phyloP scores from a whole-genome alignment of 2,888 invertebrate genomes.

The Mimumesa dahlbomi region DNA sequence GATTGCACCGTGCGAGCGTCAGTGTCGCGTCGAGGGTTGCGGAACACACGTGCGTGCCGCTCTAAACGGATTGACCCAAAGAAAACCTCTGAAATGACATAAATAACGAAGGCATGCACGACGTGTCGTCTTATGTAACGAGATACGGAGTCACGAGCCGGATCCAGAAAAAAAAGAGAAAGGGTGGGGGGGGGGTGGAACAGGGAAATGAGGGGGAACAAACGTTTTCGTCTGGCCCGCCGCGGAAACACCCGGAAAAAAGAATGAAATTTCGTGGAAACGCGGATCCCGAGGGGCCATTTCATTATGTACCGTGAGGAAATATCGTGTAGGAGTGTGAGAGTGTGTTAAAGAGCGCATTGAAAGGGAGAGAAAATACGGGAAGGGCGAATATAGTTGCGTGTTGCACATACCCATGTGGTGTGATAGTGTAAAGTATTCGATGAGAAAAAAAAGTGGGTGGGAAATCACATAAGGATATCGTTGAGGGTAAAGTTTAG shows the following conservation, averaged over 20 bases:
- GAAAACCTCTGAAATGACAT: constrained; percentile 79
- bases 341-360: neutral
- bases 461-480: too few species aligned
- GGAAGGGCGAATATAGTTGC: neutral
- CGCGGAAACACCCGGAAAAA: constrained; percentile 3
- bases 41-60: constrained; percentile 52
- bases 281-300: neutral
- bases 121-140: constrained; percentile 68
- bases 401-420: too few species aligned
- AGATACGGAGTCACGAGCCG: constrained; percentile 7
- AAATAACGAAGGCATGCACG: constrained; percentile 70
- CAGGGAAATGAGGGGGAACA: neutral
- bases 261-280: constrained; percentile 8
- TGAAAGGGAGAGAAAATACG: neutral
- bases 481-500: too few species aligned
- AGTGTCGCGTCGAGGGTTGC: constrained; percentile 8
- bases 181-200: constrained; percentile 1
- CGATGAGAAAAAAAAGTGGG: too few species aligned
- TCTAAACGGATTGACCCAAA: constrained; percentile 79
- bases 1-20: constrained; percentile 33
- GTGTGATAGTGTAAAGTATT: too few species aligned
- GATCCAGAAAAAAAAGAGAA: constrained; percentile 13
- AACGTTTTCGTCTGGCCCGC: neutral
- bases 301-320: neutral
- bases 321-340: neutral